These are phyloP conservation scores for Eidolon dupreanum DNA, from an alignment of 2,797 vertebrate species.

Conservation along the genomic window DNA sequence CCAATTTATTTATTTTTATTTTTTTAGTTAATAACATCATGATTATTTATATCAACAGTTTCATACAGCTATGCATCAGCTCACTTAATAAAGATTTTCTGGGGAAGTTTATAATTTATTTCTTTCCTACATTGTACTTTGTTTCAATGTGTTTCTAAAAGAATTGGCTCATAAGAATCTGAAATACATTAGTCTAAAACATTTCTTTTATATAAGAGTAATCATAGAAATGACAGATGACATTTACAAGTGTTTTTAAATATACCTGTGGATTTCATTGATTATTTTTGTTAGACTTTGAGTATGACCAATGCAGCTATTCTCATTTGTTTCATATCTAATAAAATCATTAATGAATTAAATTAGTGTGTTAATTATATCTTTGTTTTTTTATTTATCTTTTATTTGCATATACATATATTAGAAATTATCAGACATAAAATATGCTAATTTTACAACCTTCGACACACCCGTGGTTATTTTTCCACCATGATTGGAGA, in stretches of 20 bases:
- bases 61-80: not conserved
- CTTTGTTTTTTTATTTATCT: constrained; percentile 57
- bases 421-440: constrained; percentile 33
- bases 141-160: not conserved
- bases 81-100: not conserved
- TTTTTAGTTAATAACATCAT: not conserved
- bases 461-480: not conserved
- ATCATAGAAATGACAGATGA: constrained; percentile 38
- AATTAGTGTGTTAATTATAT: constrained; percentile 46
- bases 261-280: constrained; percentile 35
- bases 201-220: not conserved
- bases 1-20: not conserved
- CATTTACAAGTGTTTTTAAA: constrained; percentile 67
- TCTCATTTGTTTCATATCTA: constrained; percentile 65
- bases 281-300: constrained; percentile 37
- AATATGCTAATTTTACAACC: not conserved
- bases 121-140: not conserved
- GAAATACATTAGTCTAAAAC: constrained; percentile 3
- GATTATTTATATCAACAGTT: not conserved
- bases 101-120: not conserved
- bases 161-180: not conserved
- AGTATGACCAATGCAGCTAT: not conserved
- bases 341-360: constrained; percentile 56
- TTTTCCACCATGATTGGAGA: not conserved
- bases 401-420: constrained; percentile 65